These are phyloP conservation scores for Temnothorax rugatulus DNA, from an alignment of 2,888 invertebrate species.

Conservation along the genomic window DNA sequence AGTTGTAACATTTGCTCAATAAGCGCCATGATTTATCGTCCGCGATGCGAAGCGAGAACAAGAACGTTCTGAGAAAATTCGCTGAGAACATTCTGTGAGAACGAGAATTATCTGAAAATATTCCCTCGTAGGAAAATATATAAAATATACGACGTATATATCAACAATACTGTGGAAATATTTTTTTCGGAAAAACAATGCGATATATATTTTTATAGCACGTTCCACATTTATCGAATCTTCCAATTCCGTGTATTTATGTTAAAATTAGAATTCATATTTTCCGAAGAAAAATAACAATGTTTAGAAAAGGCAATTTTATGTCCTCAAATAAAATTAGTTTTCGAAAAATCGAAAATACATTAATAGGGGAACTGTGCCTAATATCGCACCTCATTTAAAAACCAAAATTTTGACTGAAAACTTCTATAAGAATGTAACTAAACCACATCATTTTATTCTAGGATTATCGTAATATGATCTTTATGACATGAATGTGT, in stretches of 20 bases:
- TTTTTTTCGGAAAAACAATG: not conserved
- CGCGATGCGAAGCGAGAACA: slow-evolving; percentile 16
- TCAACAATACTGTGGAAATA: not conserved
- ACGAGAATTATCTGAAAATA: not conserved
- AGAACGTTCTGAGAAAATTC: slow-evolving; percentile 38
- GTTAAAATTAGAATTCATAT: not conserved
- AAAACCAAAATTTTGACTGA: no score
- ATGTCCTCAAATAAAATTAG: not conserved
- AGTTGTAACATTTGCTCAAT: slow-evolving; percentile 35
- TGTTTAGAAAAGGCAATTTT: not conserved
- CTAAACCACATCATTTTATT: no score
- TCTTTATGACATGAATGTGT: no score
- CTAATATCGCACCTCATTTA: no score
- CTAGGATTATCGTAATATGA: no score
- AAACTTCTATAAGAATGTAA: no score
- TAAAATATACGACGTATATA: not conserved
- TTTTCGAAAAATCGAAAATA: not conserved
- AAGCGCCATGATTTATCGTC: slow-evolving; percentile 8
- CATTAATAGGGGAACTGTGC: not conserved
- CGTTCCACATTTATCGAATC: not conserved
- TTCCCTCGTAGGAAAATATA: not conserved
- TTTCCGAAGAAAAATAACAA: not conserved
- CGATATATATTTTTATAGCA: not conserved
- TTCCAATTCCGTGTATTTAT: not conserved
- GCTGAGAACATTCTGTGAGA: slow-evolving; percentile 22